A percentile compares a stretch with the other conserved stretches of the same genome.
phyloP scores from a whole-genome alignment of 2,113 vertebrate genomes.

The Motacilla alba region DNA sequence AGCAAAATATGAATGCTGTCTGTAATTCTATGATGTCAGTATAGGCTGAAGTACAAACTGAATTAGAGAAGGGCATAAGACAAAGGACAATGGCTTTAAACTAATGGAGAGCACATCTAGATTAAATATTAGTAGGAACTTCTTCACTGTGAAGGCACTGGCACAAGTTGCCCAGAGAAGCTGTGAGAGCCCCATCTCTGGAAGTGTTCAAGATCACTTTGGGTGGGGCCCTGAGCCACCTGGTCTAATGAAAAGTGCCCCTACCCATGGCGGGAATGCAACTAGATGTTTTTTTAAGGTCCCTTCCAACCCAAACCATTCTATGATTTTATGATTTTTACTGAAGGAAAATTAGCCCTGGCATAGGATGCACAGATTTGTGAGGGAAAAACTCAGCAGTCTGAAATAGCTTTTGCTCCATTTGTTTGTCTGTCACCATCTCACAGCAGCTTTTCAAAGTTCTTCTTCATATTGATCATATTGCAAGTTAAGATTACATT shows the following conservation, averaged over 20 bases:
- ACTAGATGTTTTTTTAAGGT: not conserved
- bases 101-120: not conserved
- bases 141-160: not conserved
- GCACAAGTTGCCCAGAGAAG: not conserved
- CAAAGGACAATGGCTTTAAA: not conserved
- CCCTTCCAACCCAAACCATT: not conserved
- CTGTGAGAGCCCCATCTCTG: not conserved
- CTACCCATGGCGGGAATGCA: not conserved
- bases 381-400: not conserved
- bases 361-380: not conserved
- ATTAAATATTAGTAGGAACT: not conserved
- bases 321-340: not conserved
- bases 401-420: not conserved
- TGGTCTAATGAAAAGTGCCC: not conserved
- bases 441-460: not conserved
- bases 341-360: not conserved
- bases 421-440: not conserved
- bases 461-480: not conserved
- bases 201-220: not conserved
- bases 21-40: not conserved
- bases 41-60: not conserved
- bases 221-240: not conserved
- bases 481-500: not conserved
- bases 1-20: not conserved
- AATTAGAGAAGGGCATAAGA: not conserved